phyloP scores from a whole-genome alignment of 2,113 vertebrate species.

The Cisticola juncidis region DNA sequence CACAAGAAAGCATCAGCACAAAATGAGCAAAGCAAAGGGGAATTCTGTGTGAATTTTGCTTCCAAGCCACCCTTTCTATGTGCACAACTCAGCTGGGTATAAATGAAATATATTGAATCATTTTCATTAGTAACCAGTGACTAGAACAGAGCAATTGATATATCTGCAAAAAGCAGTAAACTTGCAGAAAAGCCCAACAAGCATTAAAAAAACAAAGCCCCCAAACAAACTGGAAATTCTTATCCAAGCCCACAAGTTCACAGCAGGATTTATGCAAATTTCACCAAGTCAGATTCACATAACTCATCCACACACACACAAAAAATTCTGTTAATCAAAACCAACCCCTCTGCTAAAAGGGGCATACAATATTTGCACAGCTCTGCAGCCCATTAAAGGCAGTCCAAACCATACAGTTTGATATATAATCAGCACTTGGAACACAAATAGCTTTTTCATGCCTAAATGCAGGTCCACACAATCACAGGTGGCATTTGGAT shows the following conservation, averaged over 20 bases:
- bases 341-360: neutral
- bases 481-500: neutral
- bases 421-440: neutral
- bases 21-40: neutral
- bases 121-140: neutral
- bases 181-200: neutral
- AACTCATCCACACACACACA: neutral
- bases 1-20: neutral
- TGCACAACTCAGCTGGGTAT: neutral
- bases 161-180: neutral
- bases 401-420: neutral
- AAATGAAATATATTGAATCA: neutral
- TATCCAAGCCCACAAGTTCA: neutral
- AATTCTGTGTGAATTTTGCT: neutral
- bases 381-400: neutral
- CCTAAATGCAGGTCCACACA: neutral
- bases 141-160: neutral
- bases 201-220: neutral
- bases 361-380: neutral
- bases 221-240: neutral
- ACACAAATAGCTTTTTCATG: slow-evolving; percentile 22
- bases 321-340: neutral
- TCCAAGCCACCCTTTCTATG: neutral
- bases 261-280: neutral
- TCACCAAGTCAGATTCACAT: neutral